Conservation (phyloP, 2,113 vertebrate genomes). For the Notarius lentiginosus region DNA sequence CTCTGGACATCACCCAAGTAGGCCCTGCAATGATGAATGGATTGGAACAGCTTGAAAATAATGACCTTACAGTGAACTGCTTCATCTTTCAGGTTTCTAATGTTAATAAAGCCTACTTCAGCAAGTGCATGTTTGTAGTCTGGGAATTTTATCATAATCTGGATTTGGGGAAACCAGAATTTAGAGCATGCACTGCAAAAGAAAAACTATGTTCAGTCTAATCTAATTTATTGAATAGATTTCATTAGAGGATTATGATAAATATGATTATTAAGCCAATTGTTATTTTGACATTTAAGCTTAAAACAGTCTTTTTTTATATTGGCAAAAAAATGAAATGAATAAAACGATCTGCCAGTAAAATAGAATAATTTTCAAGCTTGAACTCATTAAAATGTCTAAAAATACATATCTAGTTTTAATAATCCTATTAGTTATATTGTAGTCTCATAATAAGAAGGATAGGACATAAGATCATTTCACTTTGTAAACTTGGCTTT, state of each 20-base stretch:
- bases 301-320: not conserved
- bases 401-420: not conserved
- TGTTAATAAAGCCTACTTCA: not conserved
- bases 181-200: not conserved
- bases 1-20: constrained; percentile 2
- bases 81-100: constrained; percentile 10
- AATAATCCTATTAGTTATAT: not conserved
- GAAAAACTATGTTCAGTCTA: not conserved
- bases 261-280: not conserved
- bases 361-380: not conserved
- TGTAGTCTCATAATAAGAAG: not conserved
- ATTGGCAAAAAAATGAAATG: not conserved
- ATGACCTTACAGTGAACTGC: not conserved
- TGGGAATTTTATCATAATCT: not conserved
- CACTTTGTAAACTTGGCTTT: not conserved
- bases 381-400: not conserved
- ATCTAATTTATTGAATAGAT: not conserved
- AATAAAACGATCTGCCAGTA: not conserved
- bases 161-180: not conserved
- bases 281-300: not conserved
- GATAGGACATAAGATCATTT: not conserved
- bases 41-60: not conserved
- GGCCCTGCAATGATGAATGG: constrained; percentile 15
- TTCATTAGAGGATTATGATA: not conserved
- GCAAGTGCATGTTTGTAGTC: not conserved